These are phyloP conservation scores for Rapana venosa DNA, from an alignment of 2,888 invertebrate species.

Conservation along the genomic window DNA sequence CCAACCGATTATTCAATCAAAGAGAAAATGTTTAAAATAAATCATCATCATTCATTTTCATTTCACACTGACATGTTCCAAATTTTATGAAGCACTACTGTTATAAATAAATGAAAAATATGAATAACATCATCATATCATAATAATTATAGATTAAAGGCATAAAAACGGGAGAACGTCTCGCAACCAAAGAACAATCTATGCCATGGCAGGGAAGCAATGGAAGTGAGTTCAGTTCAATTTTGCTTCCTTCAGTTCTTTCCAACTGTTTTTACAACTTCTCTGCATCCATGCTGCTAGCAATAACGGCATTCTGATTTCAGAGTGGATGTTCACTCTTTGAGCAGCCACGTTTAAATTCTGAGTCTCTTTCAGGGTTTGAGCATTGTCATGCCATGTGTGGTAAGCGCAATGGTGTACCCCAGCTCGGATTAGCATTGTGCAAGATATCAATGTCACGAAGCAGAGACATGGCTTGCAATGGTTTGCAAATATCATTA, in stretches of 20 bases:
- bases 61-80: neutral
- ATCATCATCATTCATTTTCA: neutral
- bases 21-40: too few relatives aligned
- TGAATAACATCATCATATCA: neutral
- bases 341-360: too few relatives aligned
- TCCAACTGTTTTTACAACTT: neutral
- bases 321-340: too few relatives aligned
- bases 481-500: too few relatives aligned
- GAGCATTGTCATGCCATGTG: too few relatives aligned
- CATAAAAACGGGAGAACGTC: neutral
- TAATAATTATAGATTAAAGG: neutral
- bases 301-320: too few relatives aligned
- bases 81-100: neutral
- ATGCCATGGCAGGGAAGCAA: neutral
- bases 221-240: neutral
- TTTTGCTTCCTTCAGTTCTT: neutral
- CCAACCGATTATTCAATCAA: neutral
- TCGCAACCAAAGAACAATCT: slow-evolving; percentile 28
- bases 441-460: neutral
- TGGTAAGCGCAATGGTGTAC: too few relatives aligned
- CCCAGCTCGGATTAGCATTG: too few relatives aligned
- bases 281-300: neutral
- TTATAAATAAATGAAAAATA: neutral
- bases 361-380: too few relatives aligned
- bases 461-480: neutral